Percentiles rank a stretch among this genome's conserved stretches.
These are phyloP conservation scores for Muntiacus reevesi DNA, from an alignment of 2,113 vertebrate genomes.

Conservation along the genomic window DNA sequence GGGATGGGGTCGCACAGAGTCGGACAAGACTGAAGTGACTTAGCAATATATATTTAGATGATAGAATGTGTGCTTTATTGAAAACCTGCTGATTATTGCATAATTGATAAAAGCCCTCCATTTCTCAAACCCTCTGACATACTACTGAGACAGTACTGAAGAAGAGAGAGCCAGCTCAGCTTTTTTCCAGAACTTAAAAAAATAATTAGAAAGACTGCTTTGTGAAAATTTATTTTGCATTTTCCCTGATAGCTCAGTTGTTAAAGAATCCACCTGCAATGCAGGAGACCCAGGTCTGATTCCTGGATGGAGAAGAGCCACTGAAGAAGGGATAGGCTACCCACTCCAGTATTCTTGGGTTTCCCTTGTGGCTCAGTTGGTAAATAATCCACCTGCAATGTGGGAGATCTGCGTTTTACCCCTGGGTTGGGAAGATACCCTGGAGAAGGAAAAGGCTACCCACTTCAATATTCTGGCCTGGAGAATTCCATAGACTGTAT, in stretches of 20 bases:
- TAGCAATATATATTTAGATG: background rate
- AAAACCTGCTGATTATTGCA: conserved; percentile 34
- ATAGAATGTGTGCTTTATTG: background rate
- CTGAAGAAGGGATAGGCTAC: background rate
- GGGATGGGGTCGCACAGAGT: no score
- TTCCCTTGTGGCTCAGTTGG: background rate
- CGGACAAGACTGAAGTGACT: no score
- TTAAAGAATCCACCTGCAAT: background rate
- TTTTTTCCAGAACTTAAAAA: conserved; percentile 41
- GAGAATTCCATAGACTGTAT: background rate
- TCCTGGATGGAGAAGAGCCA: accelerated
- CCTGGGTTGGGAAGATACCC: background rate
- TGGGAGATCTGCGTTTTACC: background rate
- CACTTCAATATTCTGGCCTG: background rate
- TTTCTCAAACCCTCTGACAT: background rate
- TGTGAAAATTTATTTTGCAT: background rate
- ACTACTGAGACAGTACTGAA: background rate
- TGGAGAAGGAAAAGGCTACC: background rate
- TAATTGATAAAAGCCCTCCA: conserved; percentile 6
- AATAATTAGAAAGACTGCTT: background rate
- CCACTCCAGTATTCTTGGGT: background rate
- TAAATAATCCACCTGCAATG: background rate
- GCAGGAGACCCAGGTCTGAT: background rate
- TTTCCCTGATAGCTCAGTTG: background rate
- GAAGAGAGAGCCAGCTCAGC: background rate